phyloP scores from a whole-genome alignment of 2,113 vertebrate species.

The Petroica traversi region DNA sequence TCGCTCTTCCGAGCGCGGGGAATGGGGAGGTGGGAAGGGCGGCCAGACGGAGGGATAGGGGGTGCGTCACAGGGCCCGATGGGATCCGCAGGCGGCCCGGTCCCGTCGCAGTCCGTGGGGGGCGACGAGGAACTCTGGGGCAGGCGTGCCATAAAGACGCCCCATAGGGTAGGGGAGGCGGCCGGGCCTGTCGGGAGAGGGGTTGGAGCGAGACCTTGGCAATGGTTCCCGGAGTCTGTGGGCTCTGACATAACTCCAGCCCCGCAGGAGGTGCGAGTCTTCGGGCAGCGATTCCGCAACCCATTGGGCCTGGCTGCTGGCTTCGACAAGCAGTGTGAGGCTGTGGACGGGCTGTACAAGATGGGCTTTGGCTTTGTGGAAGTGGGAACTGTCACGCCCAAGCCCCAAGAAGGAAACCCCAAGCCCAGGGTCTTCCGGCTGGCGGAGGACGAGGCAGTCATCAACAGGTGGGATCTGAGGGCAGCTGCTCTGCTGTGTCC shows the following conservation, averaged over 20 bases:
- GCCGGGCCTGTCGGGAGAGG: background rate
- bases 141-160: rapidly evolving
- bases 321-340: constrained; percentile 94
- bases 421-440: constrained; percentile 91
- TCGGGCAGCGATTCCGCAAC: constrained; percentile 88
- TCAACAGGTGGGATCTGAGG: constrained; percentile 84
- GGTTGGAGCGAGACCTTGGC: no score
- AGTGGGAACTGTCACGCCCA: constrained; percentile 90
- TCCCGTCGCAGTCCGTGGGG: rapidly evolving
- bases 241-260: background rate
- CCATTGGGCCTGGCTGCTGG: constrained; percentile 92
- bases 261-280: constrained; percentile 81
- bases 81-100: no score
- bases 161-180: background rate
- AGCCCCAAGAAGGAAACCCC: constrained; percentile 92
- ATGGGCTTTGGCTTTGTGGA: constrained; percentile 97
- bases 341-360: constrained; percentile 88
- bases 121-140: no score
- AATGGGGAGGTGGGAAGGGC: no score
- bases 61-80: no score
- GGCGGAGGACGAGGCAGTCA: constrained; percentile 81
- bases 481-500: background rate
- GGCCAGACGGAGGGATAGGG: no score
- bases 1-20: no score
- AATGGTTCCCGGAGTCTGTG: rapidly evolving